Evolutionary conservation across 2,113 vertebrate genomes (phyloP).

Genomic region (Prunella himalayana): DNA sequence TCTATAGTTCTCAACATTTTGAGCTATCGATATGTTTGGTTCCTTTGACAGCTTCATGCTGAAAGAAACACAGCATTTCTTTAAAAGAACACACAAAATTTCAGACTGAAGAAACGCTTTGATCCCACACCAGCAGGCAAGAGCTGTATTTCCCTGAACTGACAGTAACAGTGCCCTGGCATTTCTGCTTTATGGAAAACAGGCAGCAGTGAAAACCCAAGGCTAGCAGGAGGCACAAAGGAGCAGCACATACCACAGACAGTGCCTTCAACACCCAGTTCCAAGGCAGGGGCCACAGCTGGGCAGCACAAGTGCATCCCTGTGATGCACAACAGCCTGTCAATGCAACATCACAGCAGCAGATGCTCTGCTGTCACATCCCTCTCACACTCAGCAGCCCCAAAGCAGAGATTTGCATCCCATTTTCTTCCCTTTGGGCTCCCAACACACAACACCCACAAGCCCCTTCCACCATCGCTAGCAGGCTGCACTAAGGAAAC

Average conservation of each 20-base stretch:
- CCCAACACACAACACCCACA: neutral
- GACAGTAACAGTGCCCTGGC: neutral
- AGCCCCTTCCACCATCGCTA: neutral
- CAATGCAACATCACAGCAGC: neutral
- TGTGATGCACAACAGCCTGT: neutral
- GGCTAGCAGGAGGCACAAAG: neutral
- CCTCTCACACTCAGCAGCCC: neutral
- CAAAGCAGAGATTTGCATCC: neutral
- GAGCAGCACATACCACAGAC: neutral
- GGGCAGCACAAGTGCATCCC: neutral
- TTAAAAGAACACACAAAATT: neutral
- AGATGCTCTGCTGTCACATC: neutral
- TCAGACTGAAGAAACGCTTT: neutral
- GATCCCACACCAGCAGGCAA: conserved; percentile 10
- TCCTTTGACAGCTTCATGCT: neutral
- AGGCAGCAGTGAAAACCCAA: neutral
- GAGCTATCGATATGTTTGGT: neutral
- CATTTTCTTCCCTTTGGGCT: neutral
- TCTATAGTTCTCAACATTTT: neutral
- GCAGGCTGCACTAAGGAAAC: neutral
- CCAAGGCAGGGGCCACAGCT: neutral
- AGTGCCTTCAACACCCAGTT: fast-evolving
- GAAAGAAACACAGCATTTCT: neutral
- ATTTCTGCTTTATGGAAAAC: neutral
- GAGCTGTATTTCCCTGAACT: neutral